These are phyloP conservation scores for Sphaerophoria taeniata DNA, from an alignment of 2,888 invertebrate species.

Conservation along the genomic window DNA sequence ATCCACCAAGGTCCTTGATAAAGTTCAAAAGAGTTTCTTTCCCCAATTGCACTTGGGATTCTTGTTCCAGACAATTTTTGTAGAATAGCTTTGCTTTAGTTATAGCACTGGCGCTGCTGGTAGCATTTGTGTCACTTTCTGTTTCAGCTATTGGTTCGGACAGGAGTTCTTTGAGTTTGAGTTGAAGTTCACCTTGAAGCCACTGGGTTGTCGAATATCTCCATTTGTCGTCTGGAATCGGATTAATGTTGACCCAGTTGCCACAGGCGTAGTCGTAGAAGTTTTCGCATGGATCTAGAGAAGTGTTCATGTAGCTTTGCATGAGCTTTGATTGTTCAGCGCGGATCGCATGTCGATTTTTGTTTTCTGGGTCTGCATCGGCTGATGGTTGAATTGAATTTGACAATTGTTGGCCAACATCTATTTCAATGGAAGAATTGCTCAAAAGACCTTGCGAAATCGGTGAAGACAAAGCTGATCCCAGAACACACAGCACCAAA, in stretches of 20 bases:
- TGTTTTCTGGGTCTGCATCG: constrained; percentile 4
- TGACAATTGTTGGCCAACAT: not conserved
- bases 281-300: constrained; percentile 69
- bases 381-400: not conserved
- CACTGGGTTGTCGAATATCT: constrained; percentile 33
- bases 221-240: constrained; percentile 62
- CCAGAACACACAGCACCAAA: not conserved
- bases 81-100: constrained; percentile 63
- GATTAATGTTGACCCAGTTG: constrained; percentile 64
- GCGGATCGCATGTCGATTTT: constrained; percentile 8
- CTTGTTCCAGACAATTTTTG: constrained; percentile 49
- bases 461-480: constrained; percentile 3
- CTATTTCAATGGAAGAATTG: not conserved
- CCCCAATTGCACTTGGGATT: constrained; percentile 10
- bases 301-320: constrained; percentile 56
- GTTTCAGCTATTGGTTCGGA: constrained; percentile 25
- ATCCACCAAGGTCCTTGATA: constrained; percentile 63
- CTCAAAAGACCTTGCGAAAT: not conserved
- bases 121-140: not conserved
- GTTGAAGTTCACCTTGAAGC: constrained; percentile 36
- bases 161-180: constrained; percentile 29
- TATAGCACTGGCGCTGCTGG: constrained; percentile 40
- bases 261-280: constrained; percentile 73
- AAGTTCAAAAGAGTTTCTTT: constrained; percentile 47
- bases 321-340: constrained; percentile 50